Percentiles rank a stretch among this genome's conserved stretches.
These are phyloP conservation scores for Aleiodes testaceus DNA, from an alignment of 2,888 invertebrate genomes.

Conservation along the genomic window DNA sequence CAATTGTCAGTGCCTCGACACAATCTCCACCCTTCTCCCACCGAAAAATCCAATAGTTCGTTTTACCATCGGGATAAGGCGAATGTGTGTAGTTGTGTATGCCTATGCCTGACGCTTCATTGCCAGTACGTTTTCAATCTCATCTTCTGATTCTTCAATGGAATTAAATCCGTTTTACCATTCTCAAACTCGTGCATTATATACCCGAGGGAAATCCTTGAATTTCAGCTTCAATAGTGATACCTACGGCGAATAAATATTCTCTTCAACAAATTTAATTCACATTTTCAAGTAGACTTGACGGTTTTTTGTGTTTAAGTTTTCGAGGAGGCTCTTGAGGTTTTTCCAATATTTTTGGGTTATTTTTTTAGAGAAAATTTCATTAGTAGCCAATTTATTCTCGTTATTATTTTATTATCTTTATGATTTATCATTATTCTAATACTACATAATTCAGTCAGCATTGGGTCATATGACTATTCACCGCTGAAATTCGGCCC, in stretches of 20 bases:
- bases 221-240: neutral
- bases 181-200: neutral
- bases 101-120: neutral
- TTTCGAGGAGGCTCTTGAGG: no score
- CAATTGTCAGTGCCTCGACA: conserved; percentile 2
- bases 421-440: no score
- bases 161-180: neutral
- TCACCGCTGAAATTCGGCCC: no score
- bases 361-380: no score
- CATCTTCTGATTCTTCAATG: conserved; percentile 36
- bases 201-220: neutral
- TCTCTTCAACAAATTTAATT: conserved; percentile 28
- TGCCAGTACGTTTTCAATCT: conserved; percentile 11
- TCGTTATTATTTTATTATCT: no score
- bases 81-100: neutral
- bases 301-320: no score
- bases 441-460: no score
- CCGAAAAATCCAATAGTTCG: conserved; percentile 31
- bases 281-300: conserved; percentile 6
- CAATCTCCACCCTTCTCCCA: conserved; percentile 10
- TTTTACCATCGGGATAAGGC: conserved; percentile 22
- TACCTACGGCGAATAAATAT: neutral
- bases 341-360: no score
- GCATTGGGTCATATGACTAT: no score
- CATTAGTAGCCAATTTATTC: no score